Conservation (phyloP, 2,113 vertebrate species). For the Neotoma lepida region DNA sequence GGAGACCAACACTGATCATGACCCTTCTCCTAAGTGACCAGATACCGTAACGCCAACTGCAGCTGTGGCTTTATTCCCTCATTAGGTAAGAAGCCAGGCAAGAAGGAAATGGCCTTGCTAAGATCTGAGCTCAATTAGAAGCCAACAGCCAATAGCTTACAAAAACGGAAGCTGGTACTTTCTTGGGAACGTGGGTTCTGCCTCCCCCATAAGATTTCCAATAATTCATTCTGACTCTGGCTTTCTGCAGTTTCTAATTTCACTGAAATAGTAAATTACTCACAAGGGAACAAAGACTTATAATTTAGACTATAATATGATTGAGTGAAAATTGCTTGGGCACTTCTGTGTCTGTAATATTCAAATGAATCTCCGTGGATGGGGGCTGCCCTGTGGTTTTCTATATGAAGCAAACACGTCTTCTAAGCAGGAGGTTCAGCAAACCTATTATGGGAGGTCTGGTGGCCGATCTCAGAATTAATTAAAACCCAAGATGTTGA, state of each 20-base stretch:
- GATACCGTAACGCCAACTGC: background rate
- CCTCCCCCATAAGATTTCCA: background rate
- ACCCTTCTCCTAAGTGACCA: too few species aligned
- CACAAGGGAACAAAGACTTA: background rate
- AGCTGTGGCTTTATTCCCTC: background rate
- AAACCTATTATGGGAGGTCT: background rate
- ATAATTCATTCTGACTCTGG: conserved; percentile 6
- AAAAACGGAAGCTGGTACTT: background rate
- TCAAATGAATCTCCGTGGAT: background rate
- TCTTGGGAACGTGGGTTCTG: background rate
- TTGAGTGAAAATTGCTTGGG: background rate
- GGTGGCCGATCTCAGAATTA: background rate
- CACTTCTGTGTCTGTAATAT: background rate
- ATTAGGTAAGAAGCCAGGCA: background rate
- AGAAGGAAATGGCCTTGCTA: background rate
- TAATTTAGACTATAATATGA: background rate
- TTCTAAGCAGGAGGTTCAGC: background rate
- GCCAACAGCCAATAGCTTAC: background rate
- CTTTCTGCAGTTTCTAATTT: conserved; percentile 24
- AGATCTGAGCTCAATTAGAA: background rate
- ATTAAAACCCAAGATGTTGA: background rate
- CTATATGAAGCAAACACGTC: background rate
- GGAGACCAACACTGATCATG: fast-evolving
- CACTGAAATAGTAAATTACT: background rate
- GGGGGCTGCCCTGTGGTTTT: background rate